These are phyloP conservation scores for Parazoanthus darwini DNA, from an alignment of 92 coral and sea anemone species.

Conservation along the genomic window DNA sequence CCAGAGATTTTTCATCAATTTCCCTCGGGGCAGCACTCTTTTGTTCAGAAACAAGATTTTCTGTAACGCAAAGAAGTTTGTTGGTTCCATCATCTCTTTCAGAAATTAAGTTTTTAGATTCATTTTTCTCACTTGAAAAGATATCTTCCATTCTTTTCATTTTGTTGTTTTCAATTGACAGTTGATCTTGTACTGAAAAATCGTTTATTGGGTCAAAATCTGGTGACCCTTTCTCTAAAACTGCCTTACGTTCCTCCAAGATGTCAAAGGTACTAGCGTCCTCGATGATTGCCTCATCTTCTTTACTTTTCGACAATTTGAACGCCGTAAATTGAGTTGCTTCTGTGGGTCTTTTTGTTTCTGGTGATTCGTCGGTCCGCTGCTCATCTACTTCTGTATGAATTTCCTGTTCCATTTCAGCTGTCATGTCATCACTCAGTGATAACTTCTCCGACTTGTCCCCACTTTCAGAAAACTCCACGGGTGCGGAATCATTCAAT, in stretches of 20 bases:
- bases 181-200: not conserved
- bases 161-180: not conserved
- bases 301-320: not conserved
- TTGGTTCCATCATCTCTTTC: not conserved
- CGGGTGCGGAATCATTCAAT: slow-evolving; percentile 2
- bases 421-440: not conserved
- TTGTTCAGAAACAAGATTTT: not conserved
- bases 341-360: not conserved
- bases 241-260: not conserved
- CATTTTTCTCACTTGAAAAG: slow-evolving; percentile 16
- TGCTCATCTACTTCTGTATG: slow-evolving; percentile 7
- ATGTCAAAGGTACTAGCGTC: not conserved
- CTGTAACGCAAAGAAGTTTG: not conserved
- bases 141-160: not conserved
- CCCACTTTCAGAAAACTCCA: not conserved
- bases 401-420: not conserved
- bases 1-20: not conserved
- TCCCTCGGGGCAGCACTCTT: not conserved
- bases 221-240: not conserved
- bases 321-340: not conserved
- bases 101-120: not conserved
- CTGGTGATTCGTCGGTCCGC: not conserved
- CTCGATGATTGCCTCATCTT: not conserved
- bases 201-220: not conserved
- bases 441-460: not conserved